Evolutionary conservation across 2,113 vertebrate species (phyloP), one percentile per base, ranked within the genome.

Genomic region (Merops nubicus): DNA sequence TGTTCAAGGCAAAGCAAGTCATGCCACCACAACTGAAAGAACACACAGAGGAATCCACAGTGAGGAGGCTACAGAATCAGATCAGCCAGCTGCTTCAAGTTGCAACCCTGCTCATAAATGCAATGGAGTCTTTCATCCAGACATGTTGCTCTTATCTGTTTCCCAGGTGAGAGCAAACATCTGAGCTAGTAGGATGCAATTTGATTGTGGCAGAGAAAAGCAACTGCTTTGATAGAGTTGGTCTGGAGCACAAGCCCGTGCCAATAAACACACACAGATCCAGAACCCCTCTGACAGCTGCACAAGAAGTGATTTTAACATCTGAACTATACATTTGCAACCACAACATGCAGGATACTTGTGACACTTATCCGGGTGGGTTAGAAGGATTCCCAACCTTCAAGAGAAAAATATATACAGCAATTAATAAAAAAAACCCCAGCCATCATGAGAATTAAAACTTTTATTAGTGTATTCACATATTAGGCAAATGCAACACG

Each of bases 391-490:
- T 83, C 16, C 45, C 76, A 60, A 7, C 11, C 10, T 59, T 59
- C 43, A n/a, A 21, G 0, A 36, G 57, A 50, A 89, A 36, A 76
- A 45, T 11, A n/a, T 15, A 45, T 16, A 63, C 0, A 40, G 20
- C 8, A 53, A 69, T 60, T 34, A 79, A 89, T 31, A 28, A 40
- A 40, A 25, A 19, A 40, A 63, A 10, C 25, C 6, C 48, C 48
- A 22, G 76, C n/a, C 70, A 65, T 73, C 93, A 97, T 93, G 98
- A 98, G 98, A 99, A 98, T 98, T 98, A 98, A 98, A 99, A 98
- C 97, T 98, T 98, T 99, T 99, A 99, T 99, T 99, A 99, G 98
- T 99, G 98, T 99, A 98, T 98, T 99, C 98, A 98, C 98, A 98
- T 99, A 98, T 98, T 99, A 99, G 98, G 98, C 98, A 99, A 99